Conservation (phyloP, 2,888 invertebrate species). For the Eupithecia centaureata region DNA sequence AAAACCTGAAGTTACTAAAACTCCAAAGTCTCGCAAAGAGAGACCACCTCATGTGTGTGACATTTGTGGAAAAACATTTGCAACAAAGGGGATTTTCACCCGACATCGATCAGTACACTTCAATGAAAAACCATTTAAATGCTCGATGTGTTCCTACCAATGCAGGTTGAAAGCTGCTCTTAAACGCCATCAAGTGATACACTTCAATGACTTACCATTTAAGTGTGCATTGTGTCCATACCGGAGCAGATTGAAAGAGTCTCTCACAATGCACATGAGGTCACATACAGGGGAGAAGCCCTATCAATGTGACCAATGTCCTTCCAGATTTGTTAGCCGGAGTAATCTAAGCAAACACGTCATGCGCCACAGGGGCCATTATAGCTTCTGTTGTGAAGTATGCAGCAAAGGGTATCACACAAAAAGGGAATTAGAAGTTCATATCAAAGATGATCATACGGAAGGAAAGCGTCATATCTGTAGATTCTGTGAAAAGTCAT, state of each 20-base stretch:
- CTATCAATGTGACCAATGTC: slow-evolving; percentile 71
- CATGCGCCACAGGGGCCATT: slow-evolving; percentile 63
- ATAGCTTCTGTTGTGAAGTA: slow-evolving; percentile 68
- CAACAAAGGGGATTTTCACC: slow-evolving; percentile 60
- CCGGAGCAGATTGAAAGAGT: slow-evolving; percentile 68
- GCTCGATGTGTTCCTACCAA: slow-evolving; percentile 70
- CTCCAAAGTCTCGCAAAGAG: slow-evolving; percentile 46
- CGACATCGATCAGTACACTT: slow-evolving; percentile 67
- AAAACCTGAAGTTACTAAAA: slow-evolving; percentile 67
- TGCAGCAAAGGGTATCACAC: slow-evolving; percentile 71
- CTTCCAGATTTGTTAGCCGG: slow-evolving; percentile 68
- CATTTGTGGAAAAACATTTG: slow-evolving; percentile 73
- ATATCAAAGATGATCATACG: slow-evolving; percentile 72
- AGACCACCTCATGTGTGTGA: slow-evolving; percentile 67
- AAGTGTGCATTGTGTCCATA: slow-evolving; percentile 74
- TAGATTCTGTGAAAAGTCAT: slow-evolving; percentile 70
- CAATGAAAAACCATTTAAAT: slow-evolving; percentile 67
- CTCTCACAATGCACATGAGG: slow-evolving; percentile 76
- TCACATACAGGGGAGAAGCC: slow-evolving; percentile 75
- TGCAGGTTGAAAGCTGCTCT: slow-evolving; percentile 70
- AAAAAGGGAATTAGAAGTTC: slow-evolving; percentile 64
- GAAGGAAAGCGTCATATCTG: slow-evolving; percentile 76
- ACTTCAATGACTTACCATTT: slow-evolving; percentile 68
- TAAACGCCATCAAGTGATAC: slow-evolving; percentile 58
- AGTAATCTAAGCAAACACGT: slow-evolving; percentile 75